Conservation (phyloP, 2,888 invertebrate genomes). For the Morinoia aosen region DNA sequence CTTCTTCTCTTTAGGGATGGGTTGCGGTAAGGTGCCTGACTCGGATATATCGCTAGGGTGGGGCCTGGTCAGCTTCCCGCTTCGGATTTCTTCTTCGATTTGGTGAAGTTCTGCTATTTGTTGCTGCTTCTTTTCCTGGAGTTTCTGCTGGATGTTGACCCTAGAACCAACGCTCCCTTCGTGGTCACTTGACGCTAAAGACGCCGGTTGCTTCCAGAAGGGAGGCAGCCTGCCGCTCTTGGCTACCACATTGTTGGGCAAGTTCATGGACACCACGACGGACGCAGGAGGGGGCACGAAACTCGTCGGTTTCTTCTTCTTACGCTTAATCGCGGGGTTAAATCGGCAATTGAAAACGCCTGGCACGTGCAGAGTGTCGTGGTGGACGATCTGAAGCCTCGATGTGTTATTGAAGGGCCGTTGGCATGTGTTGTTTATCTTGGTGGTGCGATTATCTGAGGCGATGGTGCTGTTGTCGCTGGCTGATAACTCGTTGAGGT, state of each 20-base stretch:
- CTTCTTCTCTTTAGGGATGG: constrained; percentile 81
- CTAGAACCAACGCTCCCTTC: constrained; percentile 84
- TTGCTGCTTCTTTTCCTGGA: constrained; percentile 89
- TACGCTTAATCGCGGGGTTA: constrained; percentile 82
- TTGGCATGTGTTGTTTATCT: constrained; percentile 56
- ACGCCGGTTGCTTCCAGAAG: constrained; percentile 83
- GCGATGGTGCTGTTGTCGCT: constrained; percentile 66
- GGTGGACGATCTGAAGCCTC: constrained; percentile 51
- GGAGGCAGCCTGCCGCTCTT: constrained; percentile 73
- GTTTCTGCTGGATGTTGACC: constrained; percentile 87
- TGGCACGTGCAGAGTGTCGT: constrained; percentile 72
- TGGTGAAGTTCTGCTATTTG: constrained; percentile 86
- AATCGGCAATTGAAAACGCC: constrained; percentile 93
- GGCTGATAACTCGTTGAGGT: constrained; percentile 65
- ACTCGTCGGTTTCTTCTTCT: constrained; percentile 91
- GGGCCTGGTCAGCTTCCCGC: constrained; percentile 78
- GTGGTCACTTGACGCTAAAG: constrained; percentile 80
- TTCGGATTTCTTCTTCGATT: constrained; percentile 89
- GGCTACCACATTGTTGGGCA: constrained; percentile 68
- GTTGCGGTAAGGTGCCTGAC: constrained; percentile 75
- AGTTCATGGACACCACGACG: constrained; percentile 67
- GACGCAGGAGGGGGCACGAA: constrained; percentile 83
- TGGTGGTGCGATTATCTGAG: constrained; percentile 58
- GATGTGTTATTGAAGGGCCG: constrained; percentile 43
- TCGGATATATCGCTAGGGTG: constrained; percentile 70